Percentiles rank a stretch among this genome's conserved stretches.
Conservation (phyloP, 2,888 invertebrate species). For the Ptychoptera albimana region DNA sequence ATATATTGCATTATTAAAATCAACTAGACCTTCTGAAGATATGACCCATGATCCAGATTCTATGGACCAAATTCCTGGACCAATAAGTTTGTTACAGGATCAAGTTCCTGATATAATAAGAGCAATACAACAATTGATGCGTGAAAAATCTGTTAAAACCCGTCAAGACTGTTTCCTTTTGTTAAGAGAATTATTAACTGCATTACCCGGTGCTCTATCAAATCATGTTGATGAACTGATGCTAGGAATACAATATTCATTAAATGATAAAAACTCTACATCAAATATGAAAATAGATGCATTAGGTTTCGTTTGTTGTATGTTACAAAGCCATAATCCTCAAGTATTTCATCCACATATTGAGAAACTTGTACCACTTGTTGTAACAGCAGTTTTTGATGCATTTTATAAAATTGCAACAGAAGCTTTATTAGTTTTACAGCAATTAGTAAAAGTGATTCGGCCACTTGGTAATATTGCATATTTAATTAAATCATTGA, state of each 20-base stretch:
- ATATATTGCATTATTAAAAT: constrained; percentile 80
- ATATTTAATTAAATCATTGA: not conserved
- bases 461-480: constrained; percentile 54
- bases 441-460: constrained; percentile 87
- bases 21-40: constrained; percentile 60
- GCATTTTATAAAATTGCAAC: constrained; percentile 98
- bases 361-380: constrained; percentile 60
- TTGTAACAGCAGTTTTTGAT: constrained; percentile 82
- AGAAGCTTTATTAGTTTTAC: constrained; percentile 83
- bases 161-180: constrained; percentile 85
- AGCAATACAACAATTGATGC: constrained; percentile 76
- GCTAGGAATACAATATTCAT: constrained; percentile 76
- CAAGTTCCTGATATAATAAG: constrained; percentile 64
- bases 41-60: constrained; percentile 49
- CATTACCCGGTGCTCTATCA: constrained; percentile 76
- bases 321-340: constrained; percentile 27
- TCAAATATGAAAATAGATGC: constrained; percentile 98
- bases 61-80: constrained; percentile 58
- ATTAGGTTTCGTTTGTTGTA: constrained; percentile 58
- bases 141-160: constrained; percentile 71
- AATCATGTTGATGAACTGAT: constrained; percentile 71
- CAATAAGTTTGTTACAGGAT: constrained; percentile 41
- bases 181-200: constrained; percentile 76
- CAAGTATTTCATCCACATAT: constrained; percentile 55
- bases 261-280: constrained; percentile 83